Conservation (phyloP, 2,888 invertebrate genomes). For the Cataglyphis livida region DNA sequence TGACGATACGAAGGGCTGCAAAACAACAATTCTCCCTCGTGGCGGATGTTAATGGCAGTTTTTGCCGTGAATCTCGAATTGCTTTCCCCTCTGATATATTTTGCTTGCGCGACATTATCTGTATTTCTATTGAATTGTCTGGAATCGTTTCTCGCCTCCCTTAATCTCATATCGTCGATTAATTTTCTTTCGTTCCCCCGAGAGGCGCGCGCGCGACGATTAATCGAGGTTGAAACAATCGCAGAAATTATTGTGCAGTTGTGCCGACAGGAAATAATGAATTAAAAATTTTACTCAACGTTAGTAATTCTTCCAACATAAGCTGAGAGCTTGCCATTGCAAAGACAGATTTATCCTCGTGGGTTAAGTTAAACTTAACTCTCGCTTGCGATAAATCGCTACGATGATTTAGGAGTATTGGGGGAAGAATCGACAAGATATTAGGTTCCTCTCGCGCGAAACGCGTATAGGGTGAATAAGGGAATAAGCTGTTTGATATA, state of each 20-base stretch:
- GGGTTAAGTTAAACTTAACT: not conserved
- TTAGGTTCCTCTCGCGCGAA: constrained; percentile 38
- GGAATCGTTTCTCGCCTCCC: constrained; percentile 22
- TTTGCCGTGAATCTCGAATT: constrained; percentile 44
- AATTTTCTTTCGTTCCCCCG: constrained; percentile 31
- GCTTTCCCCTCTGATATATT: constrained; percentile 41
- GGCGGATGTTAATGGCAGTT: constrained; percentile 54
- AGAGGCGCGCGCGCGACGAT: constrained; percentile 35
- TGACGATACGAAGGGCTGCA: constrained; percentile 41
- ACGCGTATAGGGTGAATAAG: constrained; percentile 18
- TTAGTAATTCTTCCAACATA: constrained; percentile 20
- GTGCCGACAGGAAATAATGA: constrained; percentile 25
- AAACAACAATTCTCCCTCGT: constrained; percentile 45
- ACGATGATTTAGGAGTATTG: constrained; percentile 47
- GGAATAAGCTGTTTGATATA: constrained; percentile 71
- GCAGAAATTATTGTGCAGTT: constrained; percentile 22
- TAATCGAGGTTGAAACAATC: constrained; percentile 39
- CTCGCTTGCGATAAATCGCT: constrained; percentile 18
- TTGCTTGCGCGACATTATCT: constrained; percentile 48
- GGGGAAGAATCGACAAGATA: constrained; percentile 50
- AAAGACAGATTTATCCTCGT: constrained; percentile 46
- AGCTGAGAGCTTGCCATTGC: constrained; percentile 15
- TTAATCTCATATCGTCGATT: constrained; percentile 49
- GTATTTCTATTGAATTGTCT: constrained; percentile 52
- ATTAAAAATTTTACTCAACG: constrained; percentile 31